A percentile compares a stretch with the other conserved stretches of the same genome.
phyloP scores from a whole-genome alignment of 2,113 vertebrate species.

The Lasiurus borealis region DNA sequence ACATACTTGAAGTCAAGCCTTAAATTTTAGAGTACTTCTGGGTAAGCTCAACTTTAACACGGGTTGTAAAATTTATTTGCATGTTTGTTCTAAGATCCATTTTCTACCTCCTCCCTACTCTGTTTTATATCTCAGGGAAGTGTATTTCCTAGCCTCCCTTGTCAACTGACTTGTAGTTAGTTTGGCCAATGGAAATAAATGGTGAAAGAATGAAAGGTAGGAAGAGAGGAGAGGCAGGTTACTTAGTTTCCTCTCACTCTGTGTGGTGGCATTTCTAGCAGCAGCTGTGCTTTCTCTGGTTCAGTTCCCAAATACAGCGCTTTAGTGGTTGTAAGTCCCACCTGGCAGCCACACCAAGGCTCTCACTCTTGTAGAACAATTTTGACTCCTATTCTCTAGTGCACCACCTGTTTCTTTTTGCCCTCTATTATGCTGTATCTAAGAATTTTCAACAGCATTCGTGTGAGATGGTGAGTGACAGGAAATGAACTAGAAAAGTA shows the following conservation, averaged over 20 bases:
- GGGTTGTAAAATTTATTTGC: not conserved
- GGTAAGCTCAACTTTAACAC: not conserved
- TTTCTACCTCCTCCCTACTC: not conserved
- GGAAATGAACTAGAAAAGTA: not conserved
- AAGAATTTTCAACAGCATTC: not conserved
- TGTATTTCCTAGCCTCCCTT: not conserved
- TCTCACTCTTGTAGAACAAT: not conserved
- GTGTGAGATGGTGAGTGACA: not conserved
- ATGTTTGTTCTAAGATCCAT: not conserved
- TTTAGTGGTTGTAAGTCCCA: not conserved
- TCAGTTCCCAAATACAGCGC: not conserved
- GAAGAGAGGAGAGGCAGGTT: not conserved
- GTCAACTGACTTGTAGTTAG: not conserved
- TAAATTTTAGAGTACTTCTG: not conserved
- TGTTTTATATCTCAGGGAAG: not conserved
- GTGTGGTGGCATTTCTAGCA: not conserved
- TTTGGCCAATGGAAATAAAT: not conserved
- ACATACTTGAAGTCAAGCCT: not conserved
- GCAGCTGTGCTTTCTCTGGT: not conserved
- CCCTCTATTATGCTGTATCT: not conserved
- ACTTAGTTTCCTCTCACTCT: not conserved
- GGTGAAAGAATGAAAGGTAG: not conserved
- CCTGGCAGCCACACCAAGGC: not conserved
- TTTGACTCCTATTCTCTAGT: not conserved
- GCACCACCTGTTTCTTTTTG: not conserved